A percentile compares a stretch with the other conserved stretches of the same genome.
phyloP scores from a whole-genome alignment of 2,888 invertebrate species.

The Deilephila elpenor region DNA sequence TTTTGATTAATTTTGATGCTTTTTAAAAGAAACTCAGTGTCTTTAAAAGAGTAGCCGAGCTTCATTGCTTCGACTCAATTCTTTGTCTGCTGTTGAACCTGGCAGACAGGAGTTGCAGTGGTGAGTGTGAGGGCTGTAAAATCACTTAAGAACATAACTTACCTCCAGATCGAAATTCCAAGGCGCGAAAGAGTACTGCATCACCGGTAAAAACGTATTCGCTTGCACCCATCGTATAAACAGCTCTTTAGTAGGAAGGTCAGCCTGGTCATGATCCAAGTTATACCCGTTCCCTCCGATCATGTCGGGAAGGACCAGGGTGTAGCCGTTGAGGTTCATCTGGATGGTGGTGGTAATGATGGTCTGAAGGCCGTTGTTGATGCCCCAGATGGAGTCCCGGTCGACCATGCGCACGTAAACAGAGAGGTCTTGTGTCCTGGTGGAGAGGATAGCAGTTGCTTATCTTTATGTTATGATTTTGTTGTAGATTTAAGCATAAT shows the following conservation, averaged over 20 bases:
- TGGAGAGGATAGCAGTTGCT: constrained; percentile 30
- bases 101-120: no score
- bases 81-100: no score
- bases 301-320: constrained; percentile 92
- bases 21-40: no score
- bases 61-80: no score
- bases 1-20: no score
- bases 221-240: constrained; percentile 92
- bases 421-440: constrained; percentile 87
- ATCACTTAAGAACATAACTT: not conserved
- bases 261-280: constrained; percentile 72
- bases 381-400: constrained; percentile 89
- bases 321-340: constrained; percentile 87
- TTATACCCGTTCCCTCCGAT: constrained; percentile 88
- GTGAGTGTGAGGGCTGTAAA: no score
- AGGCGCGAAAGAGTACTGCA: constrained; percentile 92
- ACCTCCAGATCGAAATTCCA: constrained; percentile 90
- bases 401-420: constrained; percentile 92
- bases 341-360: constrained; percentile 89
- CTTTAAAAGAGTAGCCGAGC: no score
- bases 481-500: no score
- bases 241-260: constrained; percentile 85
- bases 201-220: constrained; percentile 90
- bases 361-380: constrained; percentile 88
- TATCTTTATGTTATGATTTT: no score